Base-by-base conservation (phyloP, 2,797 vertebrate genomes). In the Apogon hyalosoma region DNA sequence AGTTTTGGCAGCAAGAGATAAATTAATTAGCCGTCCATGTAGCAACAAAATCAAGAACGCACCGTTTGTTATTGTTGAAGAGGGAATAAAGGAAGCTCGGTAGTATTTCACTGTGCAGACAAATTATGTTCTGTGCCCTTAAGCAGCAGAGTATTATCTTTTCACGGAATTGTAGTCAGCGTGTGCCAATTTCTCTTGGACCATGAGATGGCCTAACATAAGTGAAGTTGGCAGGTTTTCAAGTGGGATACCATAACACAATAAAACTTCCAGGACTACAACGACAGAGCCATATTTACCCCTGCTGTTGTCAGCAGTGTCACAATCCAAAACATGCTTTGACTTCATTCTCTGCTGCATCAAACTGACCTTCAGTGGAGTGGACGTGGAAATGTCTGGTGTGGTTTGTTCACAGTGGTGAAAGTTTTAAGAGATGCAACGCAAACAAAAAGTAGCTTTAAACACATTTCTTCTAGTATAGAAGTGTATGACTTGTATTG, bases 191-290 rank as follows among this genome's bases (percentile, higher is more conserved):
- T 84, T 63, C 59, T 33, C 57, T 74, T 16, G 3, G 60, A 52
- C 28, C 62, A 39, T 65, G 68, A 54, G 21, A 54, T 59, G 21
- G n/a, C 46, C 63, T 57, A 69, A 65, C 59, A 15, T 76, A 66
- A 88, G 53, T 54, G 78, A 76, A 33, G 58, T 11, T 81, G 79
- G 69, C 79, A 79, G 71, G 47, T 77, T 73, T 75, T 86, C 24
- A 84, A 67, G 50, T 58, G 48, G 80, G 65, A 63, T 12, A 33
- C 54, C 42, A 12, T 84, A 72, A 85, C 82, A 52, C 24, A 84
- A 85, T 86, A 73, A 63, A 24, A 54, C 33, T 13, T 73, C 40
- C 24, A 4, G 40, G 49, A 59, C 14, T 52, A 50, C 73, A 68
- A 73, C 19, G 72, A 63, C 71, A 11, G 66, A 63, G 71, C 51